Evolutionary conservation across 2,797 vertebrate species (phyloP).

Genomic region (Heteromormyrus szaboi): DNA sequence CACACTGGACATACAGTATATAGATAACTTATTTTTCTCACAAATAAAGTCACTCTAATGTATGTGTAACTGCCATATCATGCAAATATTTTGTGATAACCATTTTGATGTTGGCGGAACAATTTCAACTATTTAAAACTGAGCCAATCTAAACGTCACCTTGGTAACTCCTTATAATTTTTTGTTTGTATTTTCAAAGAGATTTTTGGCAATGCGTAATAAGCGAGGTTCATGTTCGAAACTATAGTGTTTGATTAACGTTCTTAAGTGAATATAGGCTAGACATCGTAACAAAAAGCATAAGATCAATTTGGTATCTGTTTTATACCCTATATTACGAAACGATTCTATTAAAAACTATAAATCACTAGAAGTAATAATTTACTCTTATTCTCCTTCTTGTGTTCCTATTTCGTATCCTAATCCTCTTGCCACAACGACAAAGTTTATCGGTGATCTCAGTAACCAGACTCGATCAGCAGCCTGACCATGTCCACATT

Average conservation of each 20-base stretch:
- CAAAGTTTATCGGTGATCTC: background rate
- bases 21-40: background rate
- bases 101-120: constrained; percentile 10
- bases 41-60: background rate
- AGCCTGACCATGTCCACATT: background rate
- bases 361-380: background rate
- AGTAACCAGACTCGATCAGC: background rate
- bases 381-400: background rate
- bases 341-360: background rate
- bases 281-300: background rate
- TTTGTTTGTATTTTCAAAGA: background rate
- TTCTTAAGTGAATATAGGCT: background rate
- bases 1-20: background rate
- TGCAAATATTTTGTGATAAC: background rate
- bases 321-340: background rate
- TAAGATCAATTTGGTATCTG: background rate
- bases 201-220: background rate
- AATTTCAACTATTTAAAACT: constrained; percentile 6
- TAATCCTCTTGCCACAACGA: background rate
- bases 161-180: constrained; percentile 33
- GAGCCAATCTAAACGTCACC: constrained; percentile 32
- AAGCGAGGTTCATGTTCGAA: background rate
- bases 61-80: background rate
- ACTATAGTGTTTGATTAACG: background rate
- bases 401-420: background rate